Percentiles rank a stretch among this genome's conserved stretches.
Conservation (phyloP, 2,113 vertebrate genomes). For the Caracal caracal region DNA sequence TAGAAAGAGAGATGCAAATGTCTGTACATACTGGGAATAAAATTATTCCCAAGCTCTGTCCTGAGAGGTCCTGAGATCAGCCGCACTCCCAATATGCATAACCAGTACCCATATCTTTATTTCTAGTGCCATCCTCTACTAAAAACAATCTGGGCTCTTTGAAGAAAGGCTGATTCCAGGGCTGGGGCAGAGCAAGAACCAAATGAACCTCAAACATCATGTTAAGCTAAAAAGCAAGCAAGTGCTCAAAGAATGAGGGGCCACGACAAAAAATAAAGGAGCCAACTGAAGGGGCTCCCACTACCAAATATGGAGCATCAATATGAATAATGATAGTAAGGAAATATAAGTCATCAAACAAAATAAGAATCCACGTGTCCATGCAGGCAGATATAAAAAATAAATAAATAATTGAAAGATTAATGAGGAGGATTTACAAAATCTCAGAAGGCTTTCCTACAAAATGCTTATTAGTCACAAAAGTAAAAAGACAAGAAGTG, state of each 20-base stretch:
- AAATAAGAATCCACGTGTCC: not conserved
- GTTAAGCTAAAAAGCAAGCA: conserved; percentile 3
- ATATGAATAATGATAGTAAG: not conserved
- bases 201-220: not conserved
- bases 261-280: conserved; percentile 21
- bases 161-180: not conserved
- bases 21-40: not conserved
- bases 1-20: not conserved
- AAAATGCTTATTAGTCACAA: conserved; percentile 30
- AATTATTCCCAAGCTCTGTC: conserved; percentile 4
- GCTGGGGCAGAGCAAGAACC: not conserved
- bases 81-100: not conserved
- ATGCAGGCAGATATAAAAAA: not conserved
- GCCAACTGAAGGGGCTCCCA: not conserved
- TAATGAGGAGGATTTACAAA: not conserved
- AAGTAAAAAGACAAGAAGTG: conserved; percentile 19
- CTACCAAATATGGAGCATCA: not conserved
- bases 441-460: not conserved
- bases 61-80: not conserved
- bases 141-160: not conserved
- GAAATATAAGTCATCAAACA: not conserved
- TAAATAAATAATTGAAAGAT: not conserved
- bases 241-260: not conserved
- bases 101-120: not conserved
- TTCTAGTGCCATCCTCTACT: not conserved